Evolutionary conservation across 2,888 invertebrate species (phyloP).

Genomic region (Dryocosmus kuriphilus): DNA sequence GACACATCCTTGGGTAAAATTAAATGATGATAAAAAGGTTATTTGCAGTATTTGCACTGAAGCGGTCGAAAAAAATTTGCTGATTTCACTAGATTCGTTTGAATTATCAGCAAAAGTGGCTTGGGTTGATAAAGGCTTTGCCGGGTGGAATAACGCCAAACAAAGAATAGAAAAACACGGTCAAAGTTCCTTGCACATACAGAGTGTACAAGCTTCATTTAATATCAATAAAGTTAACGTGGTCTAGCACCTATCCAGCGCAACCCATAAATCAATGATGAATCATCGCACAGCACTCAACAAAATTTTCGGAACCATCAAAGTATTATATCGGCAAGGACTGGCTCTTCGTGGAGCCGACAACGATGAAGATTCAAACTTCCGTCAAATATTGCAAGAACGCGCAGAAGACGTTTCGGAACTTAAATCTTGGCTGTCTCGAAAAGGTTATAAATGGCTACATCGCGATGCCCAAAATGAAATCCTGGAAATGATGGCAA

Average conservation of each 20-base stretch:
- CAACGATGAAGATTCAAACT: too few species aligned
- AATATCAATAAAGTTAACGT: conserved; percentile 47
- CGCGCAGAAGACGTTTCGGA: too few species aligned
- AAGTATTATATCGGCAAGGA: too few species aligned
- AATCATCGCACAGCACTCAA: neutral
- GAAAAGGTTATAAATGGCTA: too few species aligned
- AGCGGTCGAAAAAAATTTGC: neutral
- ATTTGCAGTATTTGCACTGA: neutral
- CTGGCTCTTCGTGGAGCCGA: too few species aligned
- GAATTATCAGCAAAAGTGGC: conserved; percentile 37
- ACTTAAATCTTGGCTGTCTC: too few species aligned
- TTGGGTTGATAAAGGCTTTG: conserved; percentile 49
- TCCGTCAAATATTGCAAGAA: too few species aligned
- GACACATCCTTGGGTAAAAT: too few species aligned
- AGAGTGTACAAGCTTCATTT: conserved; percentile 46
- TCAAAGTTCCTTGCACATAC: conserved; percentile 48
- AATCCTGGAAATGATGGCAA: too few species aligned
- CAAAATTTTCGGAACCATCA: too few species aligned
- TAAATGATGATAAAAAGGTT: neutral
- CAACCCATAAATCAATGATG: conserved; percentile 22
- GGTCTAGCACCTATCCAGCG: neutral
- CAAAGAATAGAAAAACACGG: conserved; percentile 53
- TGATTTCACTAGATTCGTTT: neutral
- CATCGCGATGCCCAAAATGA: too few species aligned
- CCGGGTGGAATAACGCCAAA: conserved; percentile 56